Base-by-base conservation (phyloP, 1,140 invertebrate genomes). In the Araneus ventricosus region DNA sequence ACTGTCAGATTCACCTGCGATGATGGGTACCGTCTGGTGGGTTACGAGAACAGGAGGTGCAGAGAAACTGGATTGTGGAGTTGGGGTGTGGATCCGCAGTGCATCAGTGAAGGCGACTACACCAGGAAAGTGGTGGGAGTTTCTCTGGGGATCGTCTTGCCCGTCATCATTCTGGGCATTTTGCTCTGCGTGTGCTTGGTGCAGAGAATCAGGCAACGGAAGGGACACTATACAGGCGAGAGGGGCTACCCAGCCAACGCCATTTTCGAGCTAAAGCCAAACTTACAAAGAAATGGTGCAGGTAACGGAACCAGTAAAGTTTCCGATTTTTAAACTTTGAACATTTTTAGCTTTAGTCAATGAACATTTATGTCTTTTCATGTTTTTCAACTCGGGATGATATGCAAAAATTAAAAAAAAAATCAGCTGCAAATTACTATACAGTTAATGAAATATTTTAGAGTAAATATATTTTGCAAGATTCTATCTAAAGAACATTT, bases 1-100 rank as follows among this genome's bases (percentile, higher is more conserved):
- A 97, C 97, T 96, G 98, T 99, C 0, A 97, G 97, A 67, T 99
- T 98, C 95, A 98, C 98, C 95, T 99, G 98, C 95, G 97, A 98
- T 95, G 97, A 98, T 95, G 97, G 98, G 94, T 99, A 98, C 94
- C 97, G 98, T 79, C 95, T 99, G 52, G 96, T 97, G 61, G 98
- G 98, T 20, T 98, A 99, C 96, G 97, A 97, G 94, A 96, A 97
- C 90, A 96, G 98, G 93, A 97, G 97, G 80, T 99, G 98, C 94
- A 97, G 95, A 97, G 98, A 86, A 95, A 97, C 95, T 98, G 98
- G 98, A 14, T 67, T 95, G 4, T 95, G 95, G 95, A 94, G 94
- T 37, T 95, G 95, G 95, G 95, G 95, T 80, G 94, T 93, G 24
- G 94, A 95, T 39, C 85, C 95, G 0, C 30, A 94, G 67, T 95